Evolutionary conservation across 2,888 invertebrate genomes (phyloP).

Genomic region (Chorisops tibialis): DNA sequence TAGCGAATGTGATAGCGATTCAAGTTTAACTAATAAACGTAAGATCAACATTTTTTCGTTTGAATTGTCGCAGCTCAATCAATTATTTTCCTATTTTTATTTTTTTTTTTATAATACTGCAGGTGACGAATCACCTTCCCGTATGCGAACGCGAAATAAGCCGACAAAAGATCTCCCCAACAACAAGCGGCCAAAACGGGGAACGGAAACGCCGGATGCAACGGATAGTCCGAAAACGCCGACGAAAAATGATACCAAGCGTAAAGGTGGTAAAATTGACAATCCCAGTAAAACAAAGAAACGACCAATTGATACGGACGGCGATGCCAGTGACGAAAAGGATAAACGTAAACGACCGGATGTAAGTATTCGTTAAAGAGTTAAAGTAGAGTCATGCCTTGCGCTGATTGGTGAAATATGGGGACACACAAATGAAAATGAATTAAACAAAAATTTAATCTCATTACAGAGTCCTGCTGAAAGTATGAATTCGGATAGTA

Average conservation of each 20-base stretch:
- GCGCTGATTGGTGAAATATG: too few relatives aligned
- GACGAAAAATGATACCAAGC: constrained; percentile 52
- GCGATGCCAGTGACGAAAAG: constrained; percentile 52
- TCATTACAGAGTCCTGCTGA: constrained; percentile 70
- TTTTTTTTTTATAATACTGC: neutral
- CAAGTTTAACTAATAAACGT: constrained; percentile 70
- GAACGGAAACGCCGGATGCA: constrained; percentile 58
- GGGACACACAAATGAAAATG: too few relatives aligned
- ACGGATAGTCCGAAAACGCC: constrained; percentile 53
- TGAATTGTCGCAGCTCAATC: neutral
- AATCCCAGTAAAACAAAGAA: constrained; percentile 58
- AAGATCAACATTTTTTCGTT: neutral
- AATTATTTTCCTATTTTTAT: neutral
- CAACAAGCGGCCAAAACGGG: constrained; percentile 60
- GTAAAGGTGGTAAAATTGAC: constrained; percentile 53
- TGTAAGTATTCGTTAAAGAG: constrained; percentile 37
- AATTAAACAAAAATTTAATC: too few relatives aligned
- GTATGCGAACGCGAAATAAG: constrained; percentile 85
- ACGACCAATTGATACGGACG: constrained; percentile 53
- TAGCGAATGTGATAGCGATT: constrained; percentile 94
- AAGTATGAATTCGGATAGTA: constrained; percentile 78
- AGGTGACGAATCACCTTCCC: constrained; percentile 75
- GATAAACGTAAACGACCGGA: constrained; percentile 56
- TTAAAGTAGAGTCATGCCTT: too few relatives aligned
- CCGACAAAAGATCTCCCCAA: constrained; percentile 65